Evolutionary conservation across 2,113 vertebrate genomes (phyloP).

Genomic region (Geothlypis trichas): DNA sequence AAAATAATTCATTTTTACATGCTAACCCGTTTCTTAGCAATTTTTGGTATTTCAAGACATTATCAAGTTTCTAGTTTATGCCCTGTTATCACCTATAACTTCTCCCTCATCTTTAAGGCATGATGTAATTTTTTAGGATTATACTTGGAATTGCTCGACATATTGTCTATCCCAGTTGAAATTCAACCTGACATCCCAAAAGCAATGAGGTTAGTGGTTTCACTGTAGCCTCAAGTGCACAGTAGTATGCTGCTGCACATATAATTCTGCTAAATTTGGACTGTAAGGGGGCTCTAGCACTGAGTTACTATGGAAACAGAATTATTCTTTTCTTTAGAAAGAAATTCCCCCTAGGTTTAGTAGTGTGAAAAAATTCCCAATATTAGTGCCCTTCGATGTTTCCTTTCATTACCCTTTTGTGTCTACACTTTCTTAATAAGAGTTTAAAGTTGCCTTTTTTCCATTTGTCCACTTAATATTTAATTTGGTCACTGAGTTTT

Average conservation of each 20-base stretch:
- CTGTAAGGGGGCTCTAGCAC: conserved; percentile 62
- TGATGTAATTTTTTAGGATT: neutral
- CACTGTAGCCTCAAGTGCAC: conserved; percentile 43
- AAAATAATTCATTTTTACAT: neutral
- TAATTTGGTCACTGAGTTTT: neutral
- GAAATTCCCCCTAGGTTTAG: conserved; percentile 68
- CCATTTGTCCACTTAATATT: neutral
- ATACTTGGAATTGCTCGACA: neutral
- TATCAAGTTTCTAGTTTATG: neutral
- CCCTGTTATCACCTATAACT: neutral
- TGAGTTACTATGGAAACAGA: conserved; percentile 78
- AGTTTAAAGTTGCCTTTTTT: neutral
- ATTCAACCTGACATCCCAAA: conserved; percentile 39
- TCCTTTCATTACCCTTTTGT: neutral
- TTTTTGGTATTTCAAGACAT: neutral
- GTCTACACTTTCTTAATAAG: neutral
- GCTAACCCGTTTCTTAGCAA: neutral
- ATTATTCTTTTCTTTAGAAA: conserved; percentile 69
- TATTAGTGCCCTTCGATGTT: neutral
- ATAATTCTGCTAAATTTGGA: conserved; percentile 74
- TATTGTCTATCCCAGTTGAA: neutral
- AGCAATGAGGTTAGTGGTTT: conserved; percentile 44
- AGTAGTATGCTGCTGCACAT: conserved; percentile 57
- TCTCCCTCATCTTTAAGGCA: neutral
- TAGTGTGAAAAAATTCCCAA: conserved; percentile 12